These are phyloP conservation scores for Quadroppia sp. DNA, from an alignment of 2,888 invertebrate species.

Conservation along the genomic window DNA sequence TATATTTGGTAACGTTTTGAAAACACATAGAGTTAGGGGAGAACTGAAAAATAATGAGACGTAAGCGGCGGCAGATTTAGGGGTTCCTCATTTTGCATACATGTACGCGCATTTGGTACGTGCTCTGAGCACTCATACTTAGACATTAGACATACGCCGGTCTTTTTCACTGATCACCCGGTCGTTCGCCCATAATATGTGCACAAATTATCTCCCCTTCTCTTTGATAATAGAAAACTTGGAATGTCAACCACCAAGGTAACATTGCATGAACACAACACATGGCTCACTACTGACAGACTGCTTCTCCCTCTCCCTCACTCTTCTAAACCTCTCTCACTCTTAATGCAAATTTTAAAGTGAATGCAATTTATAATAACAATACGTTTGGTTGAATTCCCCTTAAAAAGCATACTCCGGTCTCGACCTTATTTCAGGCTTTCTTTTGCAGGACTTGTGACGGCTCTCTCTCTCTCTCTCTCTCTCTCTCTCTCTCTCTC, in stretches of 20 bases:
- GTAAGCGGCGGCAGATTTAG: background rate
- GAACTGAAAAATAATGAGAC: background rate
- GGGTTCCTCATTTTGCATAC: background rate
- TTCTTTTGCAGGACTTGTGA: background rate
- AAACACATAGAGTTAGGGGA: background rate
- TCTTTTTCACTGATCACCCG: background rate
- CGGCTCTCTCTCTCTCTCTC: conserved; percentile 6
- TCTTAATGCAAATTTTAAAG: background rate
- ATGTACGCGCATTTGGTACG: conserved; percentile 2
- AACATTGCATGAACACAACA: conserved; percentile 6
- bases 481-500: conserved; percentile 2
- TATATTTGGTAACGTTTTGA: background rate
- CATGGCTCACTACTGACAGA: background rate
- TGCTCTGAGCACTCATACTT: background rate
- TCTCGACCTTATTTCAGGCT: background rate
- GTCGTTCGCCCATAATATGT: background rate
- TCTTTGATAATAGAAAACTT: background rate
- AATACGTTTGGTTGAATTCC: conserved; percentile 5
- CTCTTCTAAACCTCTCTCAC: background rate
- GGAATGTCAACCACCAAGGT: background rate
- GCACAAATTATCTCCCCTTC: conserved; percentile 10
- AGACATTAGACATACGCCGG: background rate
- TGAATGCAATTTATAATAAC: background rate
- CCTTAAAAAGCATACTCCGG: background rate
- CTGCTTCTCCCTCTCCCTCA: background rate